These are phyloP conservation scores for Agrochola circellaris DNA, from an alignment of 2,888 invertebrate genomes.

Conservation along the genomic window DNA sequence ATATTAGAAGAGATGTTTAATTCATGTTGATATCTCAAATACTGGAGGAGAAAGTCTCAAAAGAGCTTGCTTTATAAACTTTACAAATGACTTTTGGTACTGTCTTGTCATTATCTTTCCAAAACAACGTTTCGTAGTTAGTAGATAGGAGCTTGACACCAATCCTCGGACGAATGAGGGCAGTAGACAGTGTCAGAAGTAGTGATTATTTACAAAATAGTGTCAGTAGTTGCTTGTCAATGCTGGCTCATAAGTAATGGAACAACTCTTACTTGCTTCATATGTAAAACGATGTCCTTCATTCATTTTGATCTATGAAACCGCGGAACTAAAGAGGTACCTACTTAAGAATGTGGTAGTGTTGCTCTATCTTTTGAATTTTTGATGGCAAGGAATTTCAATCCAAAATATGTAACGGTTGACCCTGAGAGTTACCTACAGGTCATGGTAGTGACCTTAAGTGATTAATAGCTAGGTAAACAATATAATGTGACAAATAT, in stretches of 20 bases:
- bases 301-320: background rate
- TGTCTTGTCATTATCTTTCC: constrained; percentile 34
- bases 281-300: constrained; percentile 1
- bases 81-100: constrained; percentile 43
- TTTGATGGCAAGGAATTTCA: constrained; percentile 19
- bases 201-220: constrained; percentile 39
- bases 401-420: constrained; percentile 19
- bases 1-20: constrained; percentile 60
- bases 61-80: constrained; percentile 33
- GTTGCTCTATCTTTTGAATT: background rate
- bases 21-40: constrained; percentile 53
- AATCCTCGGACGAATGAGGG: constrained; percentile 27
- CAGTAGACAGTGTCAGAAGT: constrained; percentile 21
- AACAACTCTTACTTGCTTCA: constrained; percentile 15
- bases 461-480: constrained; percentile 45
- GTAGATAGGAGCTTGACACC: constrained; percentile 20
- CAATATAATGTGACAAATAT: constrained; percentile 37
- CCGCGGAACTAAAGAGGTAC: background rate
- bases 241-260: constrained; percentile 4
- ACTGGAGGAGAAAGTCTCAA: constrained; percentile 50
- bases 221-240: constrained; percentile 7
- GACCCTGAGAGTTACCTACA: constrained; percentile 46
- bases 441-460: constrained; percentile 42
- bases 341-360: background rate
- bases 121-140: constrained; percentile 14